Percentiles rank a stretch among this genome's conserved stretches.
Evolutionary conservation across 2,888 invertebrate genomes (phyloP).

Genomic region (Eupsilia transversa): DNA sequence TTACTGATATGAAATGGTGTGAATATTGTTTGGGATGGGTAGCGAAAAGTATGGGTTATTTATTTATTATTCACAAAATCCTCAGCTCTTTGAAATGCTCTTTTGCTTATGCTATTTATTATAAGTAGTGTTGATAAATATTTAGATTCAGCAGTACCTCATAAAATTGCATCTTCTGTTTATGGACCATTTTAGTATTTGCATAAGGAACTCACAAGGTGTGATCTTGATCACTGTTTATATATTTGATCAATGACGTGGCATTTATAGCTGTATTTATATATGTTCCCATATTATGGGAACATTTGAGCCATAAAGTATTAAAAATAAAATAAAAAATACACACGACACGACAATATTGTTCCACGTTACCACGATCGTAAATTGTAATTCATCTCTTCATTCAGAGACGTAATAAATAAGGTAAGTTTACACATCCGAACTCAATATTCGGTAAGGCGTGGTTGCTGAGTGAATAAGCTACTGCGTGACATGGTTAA

Average conservation of each 20-base stretch:
- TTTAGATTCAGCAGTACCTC: no score
- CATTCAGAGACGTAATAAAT: constrained; percentile 55
- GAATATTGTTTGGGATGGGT: not conserved
- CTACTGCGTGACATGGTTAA: constrained; percentile 66
- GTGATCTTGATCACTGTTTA: not conserved
- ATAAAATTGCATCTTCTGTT: not conserved
- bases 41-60: not conserved
- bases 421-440: constrained; percentile 58
- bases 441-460: constrained; percentile 69
- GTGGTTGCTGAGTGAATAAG: constrained; percentile 67
- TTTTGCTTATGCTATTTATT: not conserved
- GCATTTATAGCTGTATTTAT: no score
- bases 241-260: not conserved
- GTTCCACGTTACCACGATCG: constrained; percentile 10
- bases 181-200: not conserved
- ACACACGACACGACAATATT: not conserved
- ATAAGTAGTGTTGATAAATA: not conserved
- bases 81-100: no score
- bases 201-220: not conserved
- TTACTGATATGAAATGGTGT: not conserved
- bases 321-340: constrained; percentile 15
- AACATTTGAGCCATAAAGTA: no score
- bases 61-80: no score
- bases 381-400: constrained; percentile 56
- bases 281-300: no score